phyloP scores from a whole-genome alignment of 2,113 vertebrate genomes.

The Brachypteracias leptosomus region DNA sequence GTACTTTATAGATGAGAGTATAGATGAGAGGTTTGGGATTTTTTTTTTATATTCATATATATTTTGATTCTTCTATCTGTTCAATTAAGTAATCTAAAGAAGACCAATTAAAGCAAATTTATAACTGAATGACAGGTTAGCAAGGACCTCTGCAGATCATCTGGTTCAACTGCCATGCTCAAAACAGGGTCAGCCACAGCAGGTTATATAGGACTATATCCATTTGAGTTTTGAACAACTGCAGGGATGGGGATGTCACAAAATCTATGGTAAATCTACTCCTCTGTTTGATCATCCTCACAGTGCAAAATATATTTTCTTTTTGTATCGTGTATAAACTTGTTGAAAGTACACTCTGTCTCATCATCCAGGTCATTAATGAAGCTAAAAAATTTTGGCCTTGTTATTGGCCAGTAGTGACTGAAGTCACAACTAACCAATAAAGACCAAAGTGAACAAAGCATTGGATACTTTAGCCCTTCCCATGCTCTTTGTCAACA shows the following conservation, averaged over 20 bases:
- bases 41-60: not conserved
- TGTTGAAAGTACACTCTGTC: not conserved
- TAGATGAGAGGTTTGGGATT: too few species aligned
- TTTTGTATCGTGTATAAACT: not conserved
- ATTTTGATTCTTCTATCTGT: not conserved
- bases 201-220: not conserved
- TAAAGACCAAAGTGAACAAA: not conserved
- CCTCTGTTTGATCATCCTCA: not conserved
- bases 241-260: not conserved
- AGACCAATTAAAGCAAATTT: not conserved
- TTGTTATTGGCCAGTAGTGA: not conserved
- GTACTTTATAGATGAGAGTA: not conserved
- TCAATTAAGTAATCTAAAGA: not conserved
- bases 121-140: not conserved
- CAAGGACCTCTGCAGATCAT: not conserved
- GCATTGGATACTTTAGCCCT: not conserved
- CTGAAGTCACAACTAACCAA: not conserved
- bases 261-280: not conserved
- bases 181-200: not conserved
- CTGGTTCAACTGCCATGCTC: accelerated
- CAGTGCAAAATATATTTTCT: not conserved
- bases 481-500: not conserved
- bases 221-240: not conserved
- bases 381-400: not conserved
- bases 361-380: not conserved